A percentile compares a stretch with the other conserved stretches of the same genome.
phyloP scores from a whole-genome alignment of 2,113 vertebrate species.

The Lynx canadensis region DNA sequence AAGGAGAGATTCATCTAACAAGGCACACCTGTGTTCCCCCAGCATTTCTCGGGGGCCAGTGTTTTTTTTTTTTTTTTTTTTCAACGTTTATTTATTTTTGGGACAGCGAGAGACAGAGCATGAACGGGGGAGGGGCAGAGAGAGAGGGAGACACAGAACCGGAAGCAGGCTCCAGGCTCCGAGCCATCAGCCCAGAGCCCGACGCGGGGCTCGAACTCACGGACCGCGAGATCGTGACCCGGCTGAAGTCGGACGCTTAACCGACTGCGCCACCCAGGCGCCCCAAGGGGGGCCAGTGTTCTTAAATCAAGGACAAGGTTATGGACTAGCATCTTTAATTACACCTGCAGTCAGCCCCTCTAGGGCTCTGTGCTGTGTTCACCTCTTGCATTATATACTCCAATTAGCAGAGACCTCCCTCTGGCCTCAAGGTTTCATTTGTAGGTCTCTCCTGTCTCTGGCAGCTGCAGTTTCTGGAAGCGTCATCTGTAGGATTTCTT shows the following conservation, averaged over 20 bases:
- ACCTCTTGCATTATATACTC: constrained; percentile 40
- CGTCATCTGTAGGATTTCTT: neutral
- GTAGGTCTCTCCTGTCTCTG: neutral
- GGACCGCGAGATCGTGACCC: too few species aligned
- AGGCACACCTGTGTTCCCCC: neutral
- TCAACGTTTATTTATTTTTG: too few species aligned
- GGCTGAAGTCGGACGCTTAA: too few species aligned
- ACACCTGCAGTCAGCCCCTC: neutral
- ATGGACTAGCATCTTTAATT: constrained; percentile 61
- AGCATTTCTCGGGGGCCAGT: neutral
- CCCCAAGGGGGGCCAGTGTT: neutral
- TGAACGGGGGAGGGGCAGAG: too few species aligned
- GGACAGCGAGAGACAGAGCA: too few species aligned
- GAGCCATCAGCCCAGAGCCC: too few species aligned
- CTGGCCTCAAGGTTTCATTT: constrained; percentile 33
- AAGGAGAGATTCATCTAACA: neutral
- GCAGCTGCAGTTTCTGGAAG: constrained; percentile 6
- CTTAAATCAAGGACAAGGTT: constrained; percentile 57
- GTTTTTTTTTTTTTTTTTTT: too few species aligned
- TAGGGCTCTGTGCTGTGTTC: neutral
- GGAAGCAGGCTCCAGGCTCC: too few species aligned
- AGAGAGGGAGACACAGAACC: too few species aligned
- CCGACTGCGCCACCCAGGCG: too few species aligned
- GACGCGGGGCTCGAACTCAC: too few species aligned
- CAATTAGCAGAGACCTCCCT: constrained; percentile 42